phyloP scores from a whole-genome alignment of 1,140 invertebrate species.

The Himalopsyche phryganea region DNA sequence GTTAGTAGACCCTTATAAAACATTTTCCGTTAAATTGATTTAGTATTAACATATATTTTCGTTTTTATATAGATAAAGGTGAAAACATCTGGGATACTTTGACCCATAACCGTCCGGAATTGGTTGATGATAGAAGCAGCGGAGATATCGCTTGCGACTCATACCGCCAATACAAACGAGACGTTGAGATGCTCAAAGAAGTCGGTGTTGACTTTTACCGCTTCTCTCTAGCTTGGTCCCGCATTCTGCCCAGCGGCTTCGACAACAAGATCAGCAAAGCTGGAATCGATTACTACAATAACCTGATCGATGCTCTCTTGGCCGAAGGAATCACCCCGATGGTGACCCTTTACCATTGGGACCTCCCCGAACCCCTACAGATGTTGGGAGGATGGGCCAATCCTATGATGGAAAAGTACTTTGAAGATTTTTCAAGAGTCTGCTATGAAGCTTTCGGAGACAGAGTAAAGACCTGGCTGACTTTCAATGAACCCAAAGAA shows the following conservation, averaged over 20 bases:
- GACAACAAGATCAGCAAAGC: slow-evolving; percentile 45
- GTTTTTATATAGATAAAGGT: slow-evolving; percentile 37
- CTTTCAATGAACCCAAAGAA: slow-evolving; percentile 66
- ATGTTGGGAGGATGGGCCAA: slow-evolving; percentile 63
- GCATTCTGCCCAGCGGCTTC: slow-evolving; percentile 57
- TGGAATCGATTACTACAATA: slow-evolving; percentile 57
- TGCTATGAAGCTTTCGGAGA: slow-evolving; percentile 58
- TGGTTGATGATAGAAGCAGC: slow-evolving; percentile 39
- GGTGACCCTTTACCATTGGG: slow-evolving; percentile 56
- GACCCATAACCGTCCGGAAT: slow-evolving; percentile 31
- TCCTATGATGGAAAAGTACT: slow-evolving; percentile 55
- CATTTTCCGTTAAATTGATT: no score
- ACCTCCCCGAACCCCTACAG: slow-evolving; percentile 54
- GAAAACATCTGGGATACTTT: slow-evolving; percentile 39
- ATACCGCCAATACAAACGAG: slow-evolving; percentile 50
- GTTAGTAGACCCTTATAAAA: no score
- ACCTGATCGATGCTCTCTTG: slow-evolving; percentile 52
- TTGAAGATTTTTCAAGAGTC: slow-evolving; percentile 59
- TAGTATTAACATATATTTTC: neutral
- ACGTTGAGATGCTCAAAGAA: slow-evolving; percentile 46
- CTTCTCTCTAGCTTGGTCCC: slow-evolving; percentile 60
- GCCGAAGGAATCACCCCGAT: slow-evolving; percentile 46
- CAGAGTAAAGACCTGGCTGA: slow-evolving; percentile 62
- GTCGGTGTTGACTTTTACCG: slow-evolving; percentile 55
- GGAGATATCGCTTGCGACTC: slow-evolving; percentile 46